Evolutionary conservation across 2,797 vertebrate genomes (phyloP), one percentile per base, ranked within the genome.

Genomic region (Xenentodon cancila): DNA sequence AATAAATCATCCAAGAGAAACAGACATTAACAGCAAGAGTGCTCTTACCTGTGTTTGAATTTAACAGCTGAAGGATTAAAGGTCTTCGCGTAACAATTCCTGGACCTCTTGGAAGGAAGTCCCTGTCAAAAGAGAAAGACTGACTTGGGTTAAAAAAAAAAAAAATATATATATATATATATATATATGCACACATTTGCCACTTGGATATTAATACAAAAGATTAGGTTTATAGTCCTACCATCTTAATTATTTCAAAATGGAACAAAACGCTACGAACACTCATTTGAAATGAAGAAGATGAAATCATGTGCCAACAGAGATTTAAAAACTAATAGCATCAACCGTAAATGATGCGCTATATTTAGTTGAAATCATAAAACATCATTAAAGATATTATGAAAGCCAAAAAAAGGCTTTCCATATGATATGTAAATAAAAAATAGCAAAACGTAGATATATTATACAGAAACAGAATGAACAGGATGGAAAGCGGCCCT

Each of bases 51-150:
- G 82, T 50, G 20, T 73, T 55, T 37, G 85, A 67, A 47, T 63
- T 85, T 37, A 92, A 84, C 49, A 94, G 88, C 79, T 93, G 93
- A 42, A 94, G 90, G 52, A 94, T 82, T 66, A 94, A 85, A 66
- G 93, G 93, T 80, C 92, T 91, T 53, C 93, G 87, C 32, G 93
- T 94, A 66, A 94, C 92, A 46, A 94, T 88, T 75, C 93, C 93
- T 73, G 91, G 86, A 32, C 93, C 92, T 18, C 92, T 85, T 2
- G 93, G 92, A 74, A 93, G 90, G 78, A 94, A 93, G 80, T 94
- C 92, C 85, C 93, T 94, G 82, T 55, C 25, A 52, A 49, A 69
- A 16, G 70, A 47, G 25, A 75, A 60, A 62, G 2, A 75, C 7
- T 44, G 16, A 63, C 64, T 32, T 55, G 5, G 18, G 48, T 16